These are phyloP conservation scores for Uromys caudimaculatus DNA, from an alignment of 2,797 vertebrate species.

Conservation along the genomic window DNA sequence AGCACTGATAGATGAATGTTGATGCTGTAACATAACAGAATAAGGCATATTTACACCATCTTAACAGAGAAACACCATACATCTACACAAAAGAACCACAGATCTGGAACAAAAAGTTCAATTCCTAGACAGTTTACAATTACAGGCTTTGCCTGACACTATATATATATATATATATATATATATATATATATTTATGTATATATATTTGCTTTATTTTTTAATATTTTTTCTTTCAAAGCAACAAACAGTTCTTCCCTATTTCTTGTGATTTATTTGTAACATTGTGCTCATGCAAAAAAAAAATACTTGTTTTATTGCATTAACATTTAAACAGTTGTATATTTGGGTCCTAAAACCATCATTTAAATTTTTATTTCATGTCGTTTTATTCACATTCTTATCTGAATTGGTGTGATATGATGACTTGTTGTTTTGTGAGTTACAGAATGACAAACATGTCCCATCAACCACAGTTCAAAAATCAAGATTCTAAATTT, in stretches of 20 bases:
- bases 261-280: constrained; percentile 86
- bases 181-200: background rate
- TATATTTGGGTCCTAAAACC: constrained; percentile 81
- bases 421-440: constrained; percentile 76
- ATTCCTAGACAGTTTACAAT: constrained; percentile 81
- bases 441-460: constrained; percentile 81
- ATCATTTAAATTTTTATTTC: constrained; percentile 80
- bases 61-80: constrained; percentile 86
- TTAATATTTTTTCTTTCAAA: constrained; percentile 82
- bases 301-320: constrained; percentile 88
- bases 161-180: too few species aligned
- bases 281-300: constrained; percentile 89
- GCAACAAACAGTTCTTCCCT: constrained; percentile 83
- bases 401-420: constrained; percentile 78
- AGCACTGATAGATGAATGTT: constrained; percentile 87
- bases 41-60: constrained; percentile 89
- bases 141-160: constrained; percentile 84
- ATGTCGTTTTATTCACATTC: constrained; percentile 80
- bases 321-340: constrained; percentile 86
- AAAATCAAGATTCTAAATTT: constrained; percentile 83
- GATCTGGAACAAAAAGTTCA: constrained; percentile 85
- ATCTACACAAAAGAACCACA: constrained; percentile 88
- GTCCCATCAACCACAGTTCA: constrained; percentile 74
- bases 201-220: constrained; percentile 64
- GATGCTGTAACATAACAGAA: constrained; percentile 85